Base-by-base conservation (phyloP, 2,888 invertebrate species). In the Hesperia comma region DNA sequence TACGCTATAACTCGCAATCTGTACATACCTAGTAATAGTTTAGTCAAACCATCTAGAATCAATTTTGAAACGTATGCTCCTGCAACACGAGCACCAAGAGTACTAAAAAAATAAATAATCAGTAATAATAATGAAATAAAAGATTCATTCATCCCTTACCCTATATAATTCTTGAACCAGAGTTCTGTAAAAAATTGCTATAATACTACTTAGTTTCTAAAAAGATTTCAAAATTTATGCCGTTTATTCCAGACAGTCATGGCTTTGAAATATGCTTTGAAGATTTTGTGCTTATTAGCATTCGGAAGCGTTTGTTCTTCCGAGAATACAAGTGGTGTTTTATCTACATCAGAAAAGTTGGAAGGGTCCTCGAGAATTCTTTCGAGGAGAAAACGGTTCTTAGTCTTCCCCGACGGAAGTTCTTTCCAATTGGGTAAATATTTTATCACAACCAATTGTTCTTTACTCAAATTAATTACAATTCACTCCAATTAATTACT, bases 371-470 rank as follows among this genome's bases (percentile, higher is more conserved):
- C 69, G 43, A 74, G 68, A 70, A 69, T 75, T 61, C 71, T 94
- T 64, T 93, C 94, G 4, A 87, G 94, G 72, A 85, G 84, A 68
- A 94, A 93, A 77, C 86, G 94, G 69, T 94, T 90, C 76, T 72
- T 94, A 66, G 85, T 93, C 67, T 94, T 94, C 80, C 94, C 94
- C 1, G 93, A 94, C 70, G 94, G 94, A 21, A 94, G 94, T 74
- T 94, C 94, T 0, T 85, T 94, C 74, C 94, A 94, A 86, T 87
- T 94, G 71, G 93, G 94, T 93, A 77, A 76, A 79, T 79, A 69
- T 68, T 67, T 71, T 67, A 67, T 67, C 67, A 32, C 40, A 41
- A 67, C 56, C 49, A 61, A 67, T 56, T 61, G 67, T 56, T 61
- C 56, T 41, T 67, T 61, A 67, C 67, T 51, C 54, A 56, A 61